Base-by-base conservation (phyloP, 2,888 invertebrate species). In the Seira ritae region DNA sequence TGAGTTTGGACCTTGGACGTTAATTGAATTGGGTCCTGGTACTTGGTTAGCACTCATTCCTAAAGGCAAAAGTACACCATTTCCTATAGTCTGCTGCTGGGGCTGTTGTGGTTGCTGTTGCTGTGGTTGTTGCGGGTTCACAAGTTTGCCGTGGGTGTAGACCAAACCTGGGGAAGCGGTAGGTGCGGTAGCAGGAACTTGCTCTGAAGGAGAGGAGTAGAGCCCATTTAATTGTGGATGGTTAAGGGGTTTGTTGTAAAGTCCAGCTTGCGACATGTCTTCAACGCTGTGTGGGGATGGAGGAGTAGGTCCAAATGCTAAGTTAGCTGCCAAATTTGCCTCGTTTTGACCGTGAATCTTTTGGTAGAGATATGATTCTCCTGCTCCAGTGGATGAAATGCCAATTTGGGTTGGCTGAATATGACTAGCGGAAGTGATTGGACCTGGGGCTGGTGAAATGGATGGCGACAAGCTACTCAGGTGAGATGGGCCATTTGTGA, bases 241-340 rank as follows among this genome's bases (percentile, higher is more conserved):
- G 15, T 68, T 67, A 67, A n/a, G 68, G 12, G 24, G 1, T 42
- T 31, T 68, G n/a, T 8, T 12, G 67, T 79, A 79, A 8, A 79
- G 46, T 19, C 73, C 73, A 17, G 42, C 55, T 15, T 20, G 37
- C 6, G n/a, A 23, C 17, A 31, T 8, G 8, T 81, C 81, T 60
- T 81, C 81, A 12, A 81, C 66, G 22, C 81, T 81, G 23, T 81
- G 81, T 31, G 81, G 67, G 1, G 81, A 75, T n/a, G 75, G 46
- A n/a, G 81, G 81, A 0, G 81, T 81, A 20, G 81, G 81, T 19
- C 81, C 81, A 19, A 81, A 81, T 2, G 76, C 71, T 20, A 82
- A 22, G n/a, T 68, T 68, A 10, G 73, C n/a, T 50, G 62, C 23
- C 23, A 42, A 71, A 31, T 81, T 50, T 6, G 19, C 20, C 37